These are phyloP conservation scores for Drosophila biarmipes DNA, from an alignment of 1,140 invertebrate genomes.

Conservation along the genomic window DNA sequence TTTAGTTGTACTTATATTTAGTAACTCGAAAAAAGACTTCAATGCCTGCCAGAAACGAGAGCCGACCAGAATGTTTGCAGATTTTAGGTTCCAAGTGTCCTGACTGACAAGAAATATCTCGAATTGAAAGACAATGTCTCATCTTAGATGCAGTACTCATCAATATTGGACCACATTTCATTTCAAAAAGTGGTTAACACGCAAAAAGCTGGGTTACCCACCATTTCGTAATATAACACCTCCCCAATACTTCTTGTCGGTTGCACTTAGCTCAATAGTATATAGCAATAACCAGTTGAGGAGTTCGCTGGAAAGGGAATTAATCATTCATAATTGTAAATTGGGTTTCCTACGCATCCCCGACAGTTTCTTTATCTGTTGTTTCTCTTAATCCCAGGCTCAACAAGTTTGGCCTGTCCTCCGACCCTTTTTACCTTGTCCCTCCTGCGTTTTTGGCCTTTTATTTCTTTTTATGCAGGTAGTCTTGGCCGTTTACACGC, in stretches of 20 bases:
- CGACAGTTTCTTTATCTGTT: constrained; percentile 44
- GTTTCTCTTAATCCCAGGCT: constrained; percentile 29
- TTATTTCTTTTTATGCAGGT: constrained; percentile 47
- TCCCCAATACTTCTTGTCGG: constrained; percentile 4
- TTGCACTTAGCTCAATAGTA: constrained; percentile 18
- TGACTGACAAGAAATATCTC: constrained; percentile 8
- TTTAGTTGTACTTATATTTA: constrained; percentile 27
- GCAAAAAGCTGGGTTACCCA: neutral
- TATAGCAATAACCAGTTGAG: constrained; percentile 44
- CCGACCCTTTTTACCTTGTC: constrained; percentile 22
- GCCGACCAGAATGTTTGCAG: constrained; percentile 9
- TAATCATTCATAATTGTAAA: constrained; percentile 65
- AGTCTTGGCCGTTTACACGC: constrained; percentile 31
- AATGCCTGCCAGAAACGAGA: constrained; percentile 19
- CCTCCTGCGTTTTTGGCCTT: constrained; percentile 17
- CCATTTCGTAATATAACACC: neutral
- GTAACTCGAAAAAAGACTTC: constrained; percentile 46
- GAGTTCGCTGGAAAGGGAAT: constrained; percentile 37
- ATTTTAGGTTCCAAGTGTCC: constrained; percentile 7
- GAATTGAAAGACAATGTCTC: neutral
- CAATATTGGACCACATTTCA: neutral
- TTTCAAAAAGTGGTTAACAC: neutral
- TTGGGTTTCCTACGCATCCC: constrained; percentile 34
- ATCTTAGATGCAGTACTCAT: too few relatives aligned
- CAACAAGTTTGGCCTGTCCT: constrained; percentile 48